phyloP scores from a whole-genome alignment of 2,113 vertebrate species.

The Tachysurus fulvidraco region DNA sequence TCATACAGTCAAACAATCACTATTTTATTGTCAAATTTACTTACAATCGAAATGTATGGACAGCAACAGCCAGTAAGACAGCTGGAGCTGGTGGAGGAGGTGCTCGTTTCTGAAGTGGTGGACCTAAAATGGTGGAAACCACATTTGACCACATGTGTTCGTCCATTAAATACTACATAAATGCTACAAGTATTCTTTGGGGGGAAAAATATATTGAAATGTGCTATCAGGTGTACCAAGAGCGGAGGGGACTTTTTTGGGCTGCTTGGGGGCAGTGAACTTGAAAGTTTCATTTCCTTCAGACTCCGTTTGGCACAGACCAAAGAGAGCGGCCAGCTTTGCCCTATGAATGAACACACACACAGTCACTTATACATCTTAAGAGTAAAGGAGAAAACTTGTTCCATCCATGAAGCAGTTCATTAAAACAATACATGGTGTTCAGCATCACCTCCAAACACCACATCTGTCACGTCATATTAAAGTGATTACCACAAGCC shows the following conservation, averaged over 20 bases:
- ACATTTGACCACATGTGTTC: background rate
- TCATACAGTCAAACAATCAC: background rate
- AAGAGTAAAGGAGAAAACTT: background rate
- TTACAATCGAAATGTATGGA: constrained; percentile 80
- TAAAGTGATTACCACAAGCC: background rate
- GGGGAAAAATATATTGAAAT: background rate
- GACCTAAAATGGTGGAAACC: constrained; percentile 27
- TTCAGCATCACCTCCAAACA: background rate
- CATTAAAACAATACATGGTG: background rate
- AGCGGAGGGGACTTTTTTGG: constrained; percentile 71
- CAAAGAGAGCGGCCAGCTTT: constrained; percentile 82
- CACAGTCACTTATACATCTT: background rate
- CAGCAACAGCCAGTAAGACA: constrained; percentile 72
- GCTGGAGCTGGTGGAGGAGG: constrained; percentile 50
- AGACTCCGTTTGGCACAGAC: constrained; percentile 71
- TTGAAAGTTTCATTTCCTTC: constrained; percentile 84
- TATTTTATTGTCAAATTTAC: constrained; percentile 54
- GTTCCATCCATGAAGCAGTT: background rate
- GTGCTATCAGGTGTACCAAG: constrained; percentile 60
- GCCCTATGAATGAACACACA: constrained; percentile 62
- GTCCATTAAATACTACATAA: background rate
- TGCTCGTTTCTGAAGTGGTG: constrained; percentile 58
- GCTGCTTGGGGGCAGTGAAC: constrained; percentile 83
- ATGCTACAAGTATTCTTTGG: background rate
- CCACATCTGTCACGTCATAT: background rate